These are phyloP conservation scores for Ifrita kowaldi DNA, from an alignment of 2,113 vertebrate species.

Conservation along the genomic window DNA sequence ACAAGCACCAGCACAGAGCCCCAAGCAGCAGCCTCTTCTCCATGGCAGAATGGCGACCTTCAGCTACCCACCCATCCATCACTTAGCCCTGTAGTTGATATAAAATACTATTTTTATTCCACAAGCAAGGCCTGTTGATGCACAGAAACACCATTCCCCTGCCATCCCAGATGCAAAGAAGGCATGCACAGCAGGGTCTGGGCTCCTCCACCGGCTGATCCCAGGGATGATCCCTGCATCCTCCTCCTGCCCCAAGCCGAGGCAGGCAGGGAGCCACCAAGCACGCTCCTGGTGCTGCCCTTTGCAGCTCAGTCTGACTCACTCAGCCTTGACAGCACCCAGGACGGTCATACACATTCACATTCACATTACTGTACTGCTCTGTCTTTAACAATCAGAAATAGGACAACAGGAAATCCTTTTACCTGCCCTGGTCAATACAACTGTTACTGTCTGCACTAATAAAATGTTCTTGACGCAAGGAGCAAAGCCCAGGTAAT, in stretches of 20 bases:
- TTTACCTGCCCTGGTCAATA: slow-evolving; percentile 14
- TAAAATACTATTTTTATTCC: accelerated
- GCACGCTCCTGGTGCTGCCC: background rate
- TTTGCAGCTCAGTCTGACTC: background rate
- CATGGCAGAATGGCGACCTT: background rate
- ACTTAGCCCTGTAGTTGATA: background rate
- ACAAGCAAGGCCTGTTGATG: background rate
- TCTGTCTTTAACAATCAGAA: slow-evolving; percentile 2
- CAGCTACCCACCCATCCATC: background rate
- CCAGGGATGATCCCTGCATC: background rate
- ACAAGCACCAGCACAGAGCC: background rate
- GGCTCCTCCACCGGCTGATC: background rate
- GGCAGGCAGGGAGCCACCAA: background rate
- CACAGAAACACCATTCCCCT: background rate
- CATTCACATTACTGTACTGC: background rate
- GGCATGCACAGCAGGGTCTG: background rate
- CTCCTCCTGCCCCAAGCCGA: background rate
- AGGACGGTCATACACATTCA: background rate
- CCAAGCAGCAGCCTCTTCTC: background rate
- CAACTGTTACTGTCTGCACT: background rate
- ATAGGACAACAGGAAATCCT: slow-evolving; percentile 38
- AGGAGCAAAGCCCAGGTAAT: background rate
- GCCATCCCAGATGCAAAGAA: background rate
- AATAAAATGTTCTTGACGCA: background rate
- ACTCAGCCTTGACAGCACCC: background rate